Evolutionary conservation across 2,888 invertebrate genomes (phyloP).

Genomic region (Melieria omissa): DNA sequence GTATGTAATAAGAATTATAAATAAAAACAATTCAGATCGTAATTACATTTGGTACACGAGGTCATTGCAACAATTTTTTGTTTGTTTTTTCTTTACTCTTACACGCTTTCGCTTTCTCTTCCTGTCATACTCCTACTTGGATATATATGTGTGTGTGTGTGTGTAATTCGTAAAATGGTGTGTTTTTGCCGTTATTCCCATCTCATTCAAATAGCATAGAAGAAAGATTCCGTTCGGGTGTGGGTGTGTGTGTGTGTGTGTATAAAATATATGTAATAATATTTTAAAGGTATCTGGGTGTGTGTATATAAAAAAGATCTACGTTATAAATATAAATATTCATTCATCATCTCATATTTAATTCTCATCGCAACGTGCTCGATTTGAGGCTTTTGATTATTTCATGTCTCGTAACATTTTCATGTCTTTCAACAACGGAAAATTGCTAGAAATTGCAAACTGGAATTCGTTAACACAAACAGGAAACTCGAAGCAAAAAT

Average conservation of each 20-base stretch:
- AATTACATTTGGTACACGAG: slow-evolving; percentile 52
- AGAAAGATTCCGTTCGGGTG: slow-evolving; percentile 38
- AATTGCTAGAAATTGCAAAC: slow-evolving; percentile 7
- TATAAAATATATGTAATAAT: slow-evolving; percentile 42
- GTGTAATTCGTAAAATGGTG: no score
- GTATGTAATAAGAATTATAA: slow-evolving; percentile 24
- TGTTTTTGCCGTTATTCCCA: background rate
- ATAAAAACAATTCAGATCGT: slow-evolving; percentile 34
- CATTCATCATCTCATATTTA: background rate
- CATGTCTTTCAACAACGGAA: slow-evolving; percentile 13
- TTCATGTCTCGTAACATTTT: background rate
- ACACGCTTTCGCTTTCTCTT: slow-evolving; percentile 4
- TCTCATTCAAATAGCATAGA: slow-evolving; percentile 38
- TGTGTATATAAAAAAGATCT: slow-evolving; percentile 23
- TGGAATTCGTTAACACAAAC: no score
- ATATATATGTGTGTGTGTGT: no score
- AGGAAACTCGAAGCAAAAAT: background rate
- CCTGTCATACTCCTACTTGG: no score
- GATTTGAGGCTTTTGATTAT: no score
- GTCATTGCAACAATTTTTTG: slow-evolving; percentile 50
- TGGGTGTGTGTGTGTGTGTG: slow-evolving; percentile 12
- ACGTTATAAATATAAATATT: slow-evolving; percentile 11
- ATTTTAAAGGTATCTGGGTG: slow-evolving; percentile 42
- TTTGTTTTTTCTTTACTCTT: slow-evolving; percentile 20
- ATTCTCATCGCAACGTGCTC: no score